Evolutionary conservation across 2,797 vertebrate genomes (phyloP).

Genomic region (Melanotaenia nigrans): DNA sequence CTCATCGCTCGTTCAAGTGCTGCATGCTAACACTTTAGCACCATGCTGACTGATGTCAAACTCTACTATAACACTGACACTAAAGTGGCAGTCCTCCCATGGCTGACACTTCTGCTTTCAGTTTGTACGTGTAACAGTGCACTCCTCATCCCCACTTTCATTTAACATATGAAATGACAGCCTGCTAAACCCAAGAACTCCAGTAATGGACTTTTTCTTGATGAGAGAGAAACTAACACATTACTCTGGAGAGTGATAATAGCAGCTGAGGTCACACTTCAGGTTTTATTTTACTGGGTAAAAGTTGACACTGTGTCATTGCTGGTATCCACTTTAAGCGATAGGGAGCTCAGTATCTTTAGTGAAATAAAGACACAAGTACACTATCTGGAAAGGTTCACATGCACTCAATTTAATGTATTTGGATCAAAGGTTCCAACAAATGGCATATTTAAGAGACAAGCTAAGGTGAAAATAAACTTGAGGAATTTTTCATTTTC

Average conservation of each 20-base stretch:
- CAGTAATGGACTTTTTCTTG: neutral
- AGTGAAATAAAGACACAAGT: neutral
- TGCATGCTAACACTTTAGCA: constrained; percentile 15
- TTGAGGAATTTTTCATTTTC: constrained; percentile 19
- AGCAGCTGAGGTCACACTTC: neutral
- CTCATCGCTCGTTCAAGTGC: constrained; percentile 1
- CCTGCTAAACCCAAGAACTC: constrained; percentile 6
- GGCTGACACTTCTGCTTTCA: constrained; percentile 27
- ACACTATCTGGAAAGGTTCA: neutral
- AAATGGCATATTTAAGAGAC: constrained; percentile 40
- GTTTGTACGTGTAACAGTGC: constrained; percentile 7
- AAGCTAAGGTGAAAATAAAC: constrained; percentile 1
- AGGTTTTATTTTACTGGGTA: constrained; percentile 4
- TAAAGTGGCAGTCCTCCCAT: constrained; percentile 19
- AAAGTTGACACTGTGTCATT: constrained; percentile 3
- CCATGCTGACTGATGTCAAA: constrained; percentile 12
- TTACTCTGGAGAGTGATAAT: neutral
- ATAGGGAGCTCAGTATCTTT: neutral
- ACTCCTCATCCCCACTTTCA: constrained; percentile 9
- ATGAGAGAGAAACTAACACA: neutral
- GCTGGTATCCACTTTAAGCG: neutral
- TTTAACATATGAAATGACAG: constrained; percentile 5
- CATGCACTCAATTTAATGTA: constrained; percentile 11
- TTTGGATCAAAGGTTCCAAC: constrained; percentile 49
- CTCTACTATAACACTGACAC: constrained; percentile 15